Percentiles rank a stretch among this genome's conserved stretches.
Conservation (phyloP, 2,797 vertebrate species). For the Poecilia wingei region DNA sequence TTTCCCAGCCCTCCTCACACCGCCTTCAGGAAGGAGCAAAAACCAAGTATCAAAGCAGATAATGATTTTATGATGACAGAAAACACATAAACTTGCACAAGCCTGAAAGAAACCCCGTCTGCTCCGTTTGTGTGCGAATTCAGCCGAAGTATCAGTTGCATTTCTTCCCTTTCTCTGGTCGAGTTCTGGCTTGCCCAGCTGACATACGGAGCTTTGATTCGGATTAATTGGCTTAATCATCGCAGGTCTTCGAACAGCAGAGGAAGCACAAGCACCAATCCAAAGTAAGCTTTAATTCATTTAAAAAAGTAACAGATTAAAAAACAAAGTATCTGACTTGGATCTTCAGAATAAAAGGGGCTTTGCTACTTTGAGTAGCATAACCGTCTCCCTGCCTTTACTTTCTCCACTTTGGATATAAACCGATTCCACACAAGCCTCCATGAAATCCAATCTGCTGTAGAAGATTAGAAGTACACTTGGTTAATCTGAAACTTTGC, state of each 20-base stretch:
- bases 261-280: neutral
- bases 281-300: neutral
- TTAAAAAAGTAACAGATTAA: neutral
- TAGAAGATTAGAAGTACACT: neutral
- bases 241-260: neutral
- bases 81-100: neutral
- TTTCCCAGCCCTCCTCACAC: neutral
- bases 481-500: neutral
- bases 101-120: neutral
- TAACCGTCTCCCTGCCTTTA: neutral
- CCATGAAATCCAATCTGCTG: neutral
- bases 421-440: neutral
- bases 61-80: neutral
- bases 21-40: neutral
- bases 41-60: neutral
- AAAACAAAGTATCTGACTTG: neutral
- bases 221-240: slow-evolving; percentile 6
- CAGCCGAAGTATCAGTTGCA: neutral
- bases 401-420: neutral
- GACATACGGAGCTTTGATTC: slow-evolving; percentile 7
- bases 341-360: neutral
- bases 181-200: neutral
- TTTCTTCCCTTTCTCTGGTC: neutral
- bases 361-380: neutral
- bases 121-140: neutral